These are phyloP conservation scores for Drosophila lacertosa DNA, from an alignment of 1,140 invertebrate genomes.

Conservation along the genomic window DNA sequence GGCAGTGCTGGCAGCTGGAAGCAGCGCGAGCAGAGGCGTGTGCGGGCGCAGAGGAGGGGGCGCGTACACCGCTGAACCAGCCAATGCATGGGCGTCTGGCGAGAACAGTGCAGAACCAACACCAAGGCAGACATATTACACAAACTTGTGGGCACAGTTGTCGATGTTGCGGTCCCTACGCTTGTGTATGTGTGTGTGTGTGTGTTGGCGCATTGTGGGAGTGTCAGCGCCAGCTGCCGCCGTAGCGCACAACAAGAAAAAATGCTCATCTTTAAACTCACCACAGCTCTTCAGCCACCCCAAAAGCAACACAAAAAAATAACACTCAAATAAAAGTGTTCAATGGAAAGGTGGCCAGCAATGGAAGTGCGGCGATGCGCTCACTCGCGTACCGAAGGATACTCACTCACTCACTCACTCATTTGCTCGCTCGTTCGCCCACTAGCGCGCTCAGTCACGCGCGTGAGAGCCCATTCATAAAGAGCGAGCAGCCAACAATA, in stretches of 20 bases:
- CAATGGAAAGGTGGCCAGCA: slow-evolving; percentile 31
- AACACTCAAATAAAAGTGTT: slow-evolving; percentile 40
- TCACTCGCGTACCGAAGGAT: slow-evolving; percentile 23
- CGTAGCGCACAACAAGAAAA: slow-evolving; percentile 13
- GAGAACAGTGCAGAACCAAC: slow-evolving; percentile 19
- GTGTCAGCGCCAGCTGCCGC: slow-evolving; percentile 44
- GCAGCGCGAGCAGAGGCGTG: neutral
- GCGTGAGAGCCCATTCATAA: slow-evolving; percentile 42
- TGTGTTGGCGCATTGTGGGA: slow-evolving; percentile 22
- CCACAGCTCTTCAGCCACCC: slow-evolving; percentile 47
- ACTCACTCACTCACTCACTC: slow-evolving; percentile 20
- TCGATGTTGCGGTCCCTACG: slow-evolving; percentile 56
- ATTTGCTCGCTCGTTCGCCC: slow-evolving; percentile 12
- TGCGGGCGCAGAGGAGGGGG: neutral
- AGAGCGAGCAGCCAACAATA: no score
- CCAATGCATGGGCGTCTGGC: slow-evolving; percentile 34
- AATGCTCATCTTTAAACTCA: slow-evolving; percentile 44
- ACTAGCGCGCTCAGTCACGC: slow-evolving; percentile 16
- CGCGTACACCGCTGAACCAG: slow-evolving; percentile 10
- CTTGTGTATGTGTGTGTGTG: neutral
- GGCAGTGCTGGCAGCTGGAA: slow-evolving; percentile 25
- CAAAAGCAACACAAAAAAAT: slow-evolving; percentile 29
- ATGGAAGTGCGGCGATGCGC: slow-evolving; percentile 48
- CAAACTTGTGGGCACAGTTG: slow-evolving; percentile 63
- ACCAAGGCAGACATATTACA: slow-evolving; percentile 43